A percentile compares a stretch with the other conserved stretches of the same genome.
These are phyloP conservation scores for Ruditapes philippinarum DNA, from an alignment of 1,140 invertebrate genomes.

Conservation along the genomic window DNA sequence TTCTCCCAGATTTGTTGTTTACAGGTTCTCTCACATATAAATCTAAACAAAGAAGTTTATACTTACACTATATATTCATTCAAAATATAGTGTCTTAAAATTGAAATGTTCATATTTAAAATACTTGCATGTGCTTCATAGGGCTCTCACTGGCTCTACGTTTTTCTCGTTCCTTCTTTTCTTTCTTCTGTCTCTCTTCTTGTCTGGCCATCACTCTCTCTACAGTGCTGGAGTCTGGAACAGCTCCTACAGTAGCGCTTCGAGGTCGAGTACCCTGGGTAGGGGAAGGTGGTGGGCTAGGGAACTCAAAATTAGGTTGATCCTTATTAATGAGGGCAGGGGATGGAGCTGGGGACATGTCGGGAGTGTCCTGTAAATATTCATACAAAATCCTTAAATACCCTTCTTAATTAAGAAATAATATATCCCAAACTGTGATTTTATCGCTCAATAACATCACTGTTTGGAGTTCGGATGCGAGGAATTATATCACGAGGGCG, in stretches of 20 bases:
- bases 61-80: no score
- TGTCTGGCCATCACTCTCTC: conserved; percentile 55
- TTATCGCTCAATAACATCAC: no score
- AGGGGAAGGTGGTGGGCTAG: conserved; percentile 79
- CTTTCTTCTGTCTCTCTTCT: conserved; percentile 60
- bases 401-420: no score
- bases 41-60: no score
- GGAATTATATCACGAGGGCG: no score
- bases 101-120: no score
- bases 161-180: conserved; percentile 68
- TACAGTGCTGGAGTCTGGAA: conserved; percentile 68
- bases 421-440: no score
- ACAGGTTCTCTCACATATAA: no score
- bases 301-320: conserved; percentile 75
- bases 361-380: conserved; percentile 72
- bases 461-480: no score
- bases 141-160: conserved; percentile 71
- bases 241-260: conserved; percentile 83
- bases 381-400: neutral
- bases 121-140: conserved; percentile 82
- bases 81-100: no score
- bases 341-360: conserved; percentile 80
- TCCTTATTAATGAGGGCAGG: conserved; percentile 74
- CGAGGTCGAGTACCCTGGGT: conserved; percentile 72
- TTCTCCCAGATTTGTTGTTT: no score